Evolutionary conservation across 2,888 invertebrate genomes (phyloP).

Genomic region (Saturnia pavonia): DNA sequence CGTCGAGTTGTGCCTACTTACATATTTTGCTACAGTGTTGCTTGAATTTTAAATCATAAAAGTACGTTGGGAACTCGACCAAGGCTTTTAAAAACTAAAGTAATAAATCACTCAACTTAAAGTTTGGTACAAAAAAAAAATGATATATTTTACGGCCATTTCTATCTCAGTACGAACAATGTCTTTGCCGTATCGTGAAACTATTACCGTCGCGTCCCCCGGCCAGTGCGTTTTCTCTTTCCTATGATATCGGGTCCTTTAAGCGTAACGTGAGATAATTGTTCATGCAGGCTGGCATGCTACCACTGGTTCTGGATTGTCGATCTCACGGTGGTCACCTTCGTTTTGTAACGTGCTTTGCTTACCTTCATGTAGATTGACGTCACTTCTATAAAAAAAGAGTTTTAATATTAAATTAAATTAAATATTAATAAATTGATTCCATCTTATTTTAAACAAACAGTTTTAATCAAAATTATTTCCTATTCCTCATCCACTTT

Average conservation of each 20-base stretch:
- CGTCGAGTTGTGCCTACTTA: neutral
- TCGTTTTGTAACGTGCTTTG: neutral
- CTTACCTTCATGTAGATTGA: neutral
- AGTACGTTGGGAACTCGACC: slow-evolving; percentile 18
- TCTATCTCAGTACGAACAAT: neutral
- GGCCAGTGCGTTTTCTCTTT: too few relatives aligned
- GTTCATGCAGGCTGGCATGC: neutral
- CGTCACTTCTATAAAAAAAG: too few relatives aligned
- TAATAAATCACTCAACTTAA: slow-evolving; percentile 26
- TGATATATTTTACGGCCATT: slow-evolving; percentile 1
- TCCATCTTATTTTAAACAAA: too few relatives aligned
- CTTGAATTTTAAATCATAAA: slow-evolving; percentile 15
- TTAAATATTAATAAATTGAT: too few relatives aligned
- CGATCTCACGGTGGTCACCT: neutral
- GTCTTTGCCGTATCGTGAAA: too few relatives aligned
- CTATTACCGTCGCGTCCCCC: too few relatives aligned
- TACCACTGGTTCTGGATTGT: neutral
- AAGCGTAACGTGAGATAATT: neutral
- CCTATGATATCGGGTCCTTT: too few relatives aligned
- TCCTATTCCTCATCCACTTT: neutral
- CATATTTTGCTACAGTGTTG: neutral
- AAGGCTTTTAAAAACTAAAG: slow-evolving; percentile 27
- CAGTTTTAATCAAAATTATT: neutral
- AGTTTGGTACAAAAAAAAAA: slow-evolving; percentile 21
- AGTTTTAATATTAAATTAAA: too few relatives aligned